Evolutionary conservation across 2,113 vertebrate genomes (phyloP).

Genomic region (Pitta sordida): DNA sequence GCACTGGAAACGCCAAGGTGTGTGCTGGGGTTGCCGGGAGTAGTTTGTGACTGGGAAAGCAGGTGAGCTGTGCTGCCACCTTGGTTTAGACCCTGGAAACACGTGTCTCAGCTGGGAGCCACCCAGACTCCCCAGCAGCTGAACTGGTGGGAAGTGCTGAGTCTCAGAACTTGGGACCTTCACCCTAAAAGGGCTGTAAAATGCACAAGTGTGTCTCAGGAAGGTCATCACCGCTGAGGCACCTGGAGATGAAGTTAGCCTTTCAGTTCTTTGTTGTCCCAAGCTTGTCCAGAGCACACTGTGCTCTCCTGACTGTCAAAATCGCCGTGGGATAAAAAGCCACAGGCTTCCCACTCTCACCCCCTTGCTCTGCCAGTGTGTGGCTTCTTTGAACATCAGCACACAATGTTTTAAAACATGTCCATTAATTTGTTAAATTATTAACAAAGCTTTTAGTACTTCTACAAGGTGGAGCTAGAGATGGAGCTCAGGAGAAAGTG

Average conservation of each 20-base stretch:
- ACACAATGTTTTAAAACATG: conserved; percentile 25
- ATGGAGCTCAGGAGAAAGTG: neutral
- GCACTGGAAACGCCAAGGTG: neutral
- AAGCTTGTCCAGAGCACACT: neutral
- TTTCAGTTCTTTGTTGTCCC: neutral
- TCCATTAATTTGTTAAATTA: conserved; percentile 69
- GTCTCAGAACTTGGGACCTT: neutral
- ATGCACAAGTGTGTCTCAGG: neutral
- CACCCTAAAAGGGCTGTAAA: neutral
- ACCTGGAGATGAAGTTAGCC: neutral
- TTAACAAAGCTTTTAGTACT: conserved; percentile 69
- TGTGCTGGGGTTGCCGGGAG: neutral
- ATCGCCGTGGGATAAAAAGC: neutral
- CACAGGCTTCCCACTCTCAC: neutral
- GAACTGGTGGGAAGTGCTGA: neutral
- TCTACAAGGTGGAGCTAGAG: conserved; percentile 18
- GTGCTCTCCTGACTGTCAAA: neutral
- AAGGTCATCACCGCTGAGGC: neutral
- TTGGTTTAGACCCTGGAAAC: neutral
- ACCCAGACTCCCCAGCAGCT: neutral
- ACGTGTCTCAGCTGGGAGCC: accelerated
- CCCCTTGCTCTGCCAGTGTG: neutral
- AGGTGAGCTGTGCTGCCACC: neutral
- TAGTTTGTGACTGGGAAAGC: too few relatives aligned
- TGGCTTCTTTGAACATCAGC: neutral